Evolutionary conservation across 2,888 invertebrate species (phyloP), one percentile per base, ranked within the genome.

Genomic region (Lepetodrilus schrolli): DNA sequence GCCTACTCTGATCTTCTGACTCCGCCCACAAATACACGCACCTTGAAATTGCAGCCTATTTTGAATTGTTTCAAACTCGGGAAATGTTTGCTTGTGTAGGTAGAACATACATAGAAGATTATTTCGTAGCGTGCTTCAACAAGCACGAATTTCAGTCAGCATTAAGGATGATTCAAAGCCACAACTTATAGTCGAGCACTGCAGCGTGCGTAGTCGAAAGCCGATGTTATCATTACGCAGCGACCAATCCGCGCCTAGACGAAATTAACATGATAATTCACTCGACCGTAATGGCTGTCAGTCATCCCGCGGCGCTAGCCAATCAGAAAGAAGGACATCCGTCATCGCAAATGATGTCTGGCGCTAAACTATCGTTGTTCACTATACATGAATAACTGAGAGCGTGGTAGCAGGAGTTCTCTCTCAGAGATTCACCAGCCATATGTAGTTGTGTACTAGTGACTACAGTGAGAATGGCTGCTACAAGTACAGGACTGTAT

Each of bases 401-500:
- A 80, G 83, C 82, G 83, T 78, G 83, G 77, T 80, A 81, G 81
- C 82, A 75, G 81, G 80, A 82, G 82, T 83, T 83, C 82, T 81
- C 78, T n/a, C 78, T 81, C 81, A 81, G 78, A 80, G 82, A 80
- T 82, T n/a, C n/a, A n/a, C n/a, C 78, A 80, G 78, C 78, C 74
- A 76, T 74, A 74, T 73, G 72, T 78, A 74, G 77, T 72, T 77
- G 74, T n/a, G n/a, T 73, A 76, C 74, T 76, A 78, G 77, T 70
- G 73, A 70, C n/a, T n/a, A n/a, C 72, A 73, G 76, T 69, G 73
- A 72, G 76, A 94, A 96, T 96, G 96, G 96, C 96, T 94, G 96
- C 96, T 93, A 95, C 96, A 93, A 95, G 96, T 75, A 85, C 90
- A 69, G 89, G 89, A 76, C 85, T 90, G 93, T 96, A 96, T 93